phyloP scores from a whole-genome alignment of 1,140 invertebrate genomes.

The Diorhabda sublineata region DNA sequence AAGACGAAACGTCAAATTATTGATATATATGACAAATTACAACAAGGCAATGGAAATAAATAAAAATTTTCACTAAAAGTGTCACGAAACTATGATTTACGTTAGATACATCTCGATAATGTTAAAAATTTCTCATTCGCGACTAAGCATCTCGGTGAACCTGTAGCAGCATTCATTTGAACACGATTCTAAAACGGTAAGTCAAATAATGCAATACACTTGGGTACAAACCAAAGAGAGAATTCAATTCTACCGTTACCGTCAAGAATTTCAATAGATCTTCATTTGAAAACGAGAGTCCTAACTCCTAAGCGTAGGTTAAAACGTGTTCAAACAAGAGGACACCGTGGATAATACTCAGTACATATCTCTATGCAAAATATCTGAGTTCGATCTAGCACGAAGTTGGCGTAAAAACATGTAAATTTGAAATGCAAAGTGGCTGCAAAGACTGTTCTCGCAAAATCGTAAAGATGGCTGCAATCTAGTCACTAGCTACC shows the following conservation, averaged over 20 bases:
- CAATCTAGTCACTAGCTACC: slow-evolving; percentile 23
- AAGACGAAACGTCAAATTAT: no score
- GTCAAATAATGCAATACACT: slow-evolving; percentile 2
- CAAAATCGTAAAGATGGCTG: slow-evolving; percentile 38
- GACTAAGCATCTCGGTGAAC: background rate
- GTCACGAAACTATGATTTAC: no score
- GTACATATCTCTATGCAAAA: slow-evolving; percentile 42
- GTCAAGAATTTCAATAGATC: slow-evolving; percentile 33
- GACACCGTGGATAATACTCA: slow-evolving; percentile 34
- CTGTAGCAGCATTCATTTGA: background rate
- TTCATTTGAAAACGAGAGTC: slow-evolving; percentile 34
- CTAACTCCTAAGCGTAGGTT: slow-evolving; percentile 32
- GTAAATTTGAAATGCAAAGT: slow-evolving; percentile 44
- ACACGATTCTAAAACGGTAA: background rate
- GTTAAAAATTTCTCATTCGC: no score
- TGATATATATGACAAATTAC: no score
- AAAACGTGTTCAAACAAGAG: slow-evolving; percentile 23
- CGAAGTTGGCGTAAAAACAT: slow-evolving; percentile 42
- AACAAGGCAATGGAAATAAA: no score
- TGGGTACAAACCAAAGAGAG: background rate
- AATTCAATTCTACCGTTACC: slow-evolving; percentile 13
- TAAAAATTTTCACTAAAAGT: no score
- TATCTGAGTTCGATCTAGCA: slow-evolving; percentile 42
- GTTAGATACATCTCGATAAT: no score
- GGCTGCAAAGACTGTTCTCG: slow-evolving; percentile 31